Percentiles rank a stretch among this genome's conserved stretches.
Conservation (phyloP, 2,888 invertebrate genomes). For the Spodoptera picta region DNA sequence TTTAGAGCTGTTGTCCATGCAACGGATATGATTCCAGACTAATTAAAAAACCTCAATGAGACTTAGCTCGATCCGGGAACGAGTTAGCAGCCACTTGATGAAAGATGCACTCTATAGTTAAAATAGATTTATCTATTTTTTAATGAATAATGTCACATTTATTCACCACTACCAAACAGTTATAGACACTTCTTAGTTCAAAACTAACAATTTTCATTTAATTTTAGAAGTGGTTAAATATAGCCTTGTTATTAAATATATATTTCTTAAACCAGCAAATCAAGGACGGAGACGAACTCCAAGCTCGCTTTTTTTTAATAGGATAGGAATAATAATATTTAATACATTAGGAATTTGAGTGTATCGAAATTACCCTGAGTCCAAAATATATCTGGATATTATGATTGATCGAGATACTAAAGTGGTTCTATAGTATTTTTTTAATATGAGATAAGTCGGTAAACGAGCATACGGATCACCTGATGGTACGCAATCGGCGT, state of each 20-base stretch:
- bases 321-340: too few relatives aligned
- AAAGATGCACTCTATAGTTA: too few relatives aligned
- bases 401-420: conserved; percentile 24
- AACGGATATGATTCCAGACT: too few relatives aligned
- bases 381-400: conserved; percentile 47
- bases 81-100: too few relatives aligned
- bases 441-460: background rate
- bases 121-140: too few relatives aligned
- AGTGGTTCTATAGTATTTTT: conserved; percentile 6
- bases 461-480: background rate
- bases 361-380: conserved; percentile 60
- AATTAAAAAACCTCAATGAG: too few relatives aligned
- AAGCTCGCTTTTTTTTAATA: conserved; percentile 68
- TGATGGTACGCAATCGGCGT: too few relatives aligned
- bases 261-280: conserved; percentile 64
- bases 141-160: too few relatives aligned
- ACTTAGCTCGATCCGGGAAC: too few relatives aligned
- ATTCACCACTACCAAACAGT: conserved; percentile 32
- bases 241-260: conserved; percentile 6
- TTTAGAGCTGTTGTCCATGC: too few relatives aligned
- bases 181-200: conserved; percentile 1
- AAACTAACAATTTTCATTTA: conserved; percentile 22
- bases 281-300: conserved; percentile 74
- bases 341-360: conserved; percentile 43
- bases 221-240: conserved; percentile 31